Base-by-base conservation (phyloP, 1,140 invertebrate genomes). In the Papilio helenus region DNA sequence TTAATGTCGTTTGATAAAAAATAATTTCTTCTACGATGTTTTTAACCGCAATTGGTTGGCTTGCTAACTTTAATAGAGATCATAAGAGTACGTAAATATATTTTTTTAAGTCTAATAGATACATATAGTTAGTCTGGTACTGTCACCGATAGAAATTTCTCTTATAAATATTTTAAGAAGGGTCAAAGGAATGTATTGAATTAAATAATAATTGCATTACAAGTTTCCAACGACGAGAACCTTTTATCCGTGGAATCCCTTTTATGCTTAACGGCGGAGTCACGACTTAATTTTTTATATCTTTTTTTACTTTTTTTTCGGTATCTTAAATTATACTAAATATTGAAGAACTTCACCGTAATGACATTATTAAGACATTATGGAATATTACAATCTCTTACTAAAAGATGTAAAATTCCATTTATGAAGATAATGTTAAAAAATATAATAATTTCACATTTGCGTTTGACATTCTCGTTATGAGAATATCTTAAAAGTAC, bases 131-230 rank as follows among this genome's bases (percentile, higher is more conserved):
- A 29, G 34, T 39, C 34, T 39, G 34, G 34, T 39, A 39, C 8
- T 8, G 34, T 34, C 34, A 8, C 7, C 34, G 5, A 39, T 39
- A 39, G 34, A 8, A 39, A 14, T 12, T 46, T 46, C 2, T 20
- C 29, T 29, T 18, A 0, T 34, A 34, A 34, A 23, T 3, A 23
- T 34, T 16, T 29, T 68, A 1, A 68, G 3, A 68, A 16, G 14
- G 3, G 26, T 29, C 26, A 2, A 7, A 68, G 26, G 23, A 61
- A 26, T 3, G 34, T 29, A 29, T 68, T 61, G 1, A 26, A 68
- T 68, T 68, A 68, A 29, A 68, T 68, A 29, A 65, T 68, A 68
- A 68, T 68, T 68, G 61, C 26, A 68, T 68, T 68, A 68, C 61
- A 68, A 68, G 12, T 68, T 68, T 68, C 5, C 61, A 68, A 68